phyloP scores from a whole-genome alignment of 2,888 invertebrate species.

The Conops quadrifasciatus region DNA sequence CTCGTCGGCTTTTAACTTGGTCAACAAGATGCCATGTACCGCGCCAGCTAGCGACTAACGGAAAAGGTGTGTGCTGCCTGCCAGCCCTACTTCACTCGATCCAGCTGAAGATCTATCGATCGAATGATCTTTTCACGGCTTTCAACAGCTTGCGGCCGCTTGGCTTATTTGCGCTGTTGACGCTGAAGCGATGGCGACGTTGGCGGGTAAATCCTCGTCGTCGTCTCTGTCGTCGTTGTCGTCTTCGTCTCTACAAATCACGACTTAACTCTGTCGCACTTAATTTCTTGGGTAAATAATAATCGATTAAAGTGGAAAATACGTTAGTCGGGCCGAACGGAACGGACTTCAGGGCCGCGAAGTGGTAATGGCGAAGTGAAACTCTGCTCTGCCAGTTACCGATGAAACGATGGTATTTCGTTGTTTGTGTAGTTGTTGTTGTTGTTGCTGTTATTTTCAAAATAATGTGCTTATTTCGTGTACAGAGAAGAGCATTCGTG shows the following conservation, averaged over 20 bases:
- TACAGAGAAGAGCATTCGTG: slow-evolving; percentile 54
- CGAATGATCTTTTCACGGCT: not conserved
- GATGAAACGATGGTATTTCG: slow-evolving; percentile 17
- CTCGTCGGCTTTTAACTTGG: slow-evolving; percentile 25
- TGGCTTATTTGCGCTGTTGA: too few species aligned
- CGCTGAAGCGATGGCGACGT: too few species aligned
- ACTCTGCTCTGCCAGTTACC: not conserved
- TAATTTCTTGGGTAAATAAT: slow-evolving; percentile 61
- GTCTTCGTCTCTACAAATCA: slow-evolving; percentile 47
- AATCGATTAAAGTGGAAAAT: slow-evolving; percentile 42
- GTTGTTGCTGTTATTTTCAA: not conserved
- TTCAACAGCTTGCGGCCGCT: too few species aligned
- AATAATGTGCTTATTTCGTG: slow-evolving; percentile 14
- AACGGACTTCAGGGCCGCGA: slow-evolving; percentile 2
- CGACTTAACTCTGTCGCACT: slow-evolving; percentile 54
- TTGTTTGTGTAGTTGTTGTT: slow-evolving; percentile 40
- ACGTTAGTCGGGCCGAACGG: slow-evolving; percentile 21
- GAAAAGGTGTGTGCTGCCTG: slow-evolving; percentile 30
- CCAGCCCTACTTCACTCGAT: too few species aligned
- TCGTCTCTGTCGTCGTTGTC: too few species aligned
- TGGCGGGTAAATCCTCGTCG: too few species aligned
- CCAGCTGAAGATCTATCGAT: too few species aligned
- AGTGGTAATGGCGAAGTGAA: not conserved
- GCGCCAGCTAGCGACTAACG: slow-evolving; percentile 14
- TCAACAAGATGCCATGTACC: slow-evolving; percentile 19